Conservation (phyloP, 2,113 vertebrate species). For the Ramphastos sulfuratus region DNA sequence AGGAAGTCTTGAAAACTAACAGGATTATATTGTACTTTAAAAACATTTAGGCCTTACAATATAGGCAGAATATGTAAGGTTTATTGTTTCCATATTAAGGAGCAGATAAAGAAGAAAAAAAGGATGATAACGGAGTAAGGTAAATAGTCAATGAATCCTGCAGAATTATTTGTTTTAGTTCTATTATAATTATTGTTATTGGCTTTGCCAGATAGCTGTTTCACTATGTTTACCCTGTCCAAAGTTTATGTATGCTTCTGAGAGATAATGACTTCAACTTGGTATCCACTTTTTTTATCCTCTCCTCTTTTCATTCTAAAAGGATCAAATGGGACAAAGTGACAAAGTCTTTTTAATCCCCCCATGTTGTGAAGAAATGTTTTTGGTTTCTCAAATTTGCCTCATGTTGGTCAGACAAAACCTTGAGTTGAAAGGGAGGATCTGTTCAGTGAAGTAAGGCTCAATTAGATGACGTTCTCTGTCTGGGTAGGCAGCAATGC, state of each 20-base stretch:
- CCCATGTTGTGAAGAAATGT: neutral
- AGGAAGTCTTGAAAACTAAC: neutral
- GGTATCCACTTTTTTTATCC: fast-evolving
- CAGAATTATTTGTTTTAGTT: neutral
- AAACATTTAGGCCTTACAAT: neutral
- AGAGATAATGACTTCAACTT: neutral
- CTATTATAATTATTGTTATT: neutral
- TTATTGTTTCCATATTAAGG: neutral
- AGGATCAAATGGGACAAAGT: neutral
- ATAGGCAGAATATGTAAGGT: neutral
- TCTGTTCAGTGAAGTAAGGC: neutral
- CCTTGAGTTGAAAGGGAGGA: neutral
- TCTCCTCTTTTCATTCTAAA: neutral
- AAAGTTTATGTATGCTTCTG: neutral
- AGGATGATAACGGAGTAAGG: neutral
- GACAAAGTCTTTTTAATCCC: neutral
- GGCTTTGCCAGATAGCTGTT: neutral
- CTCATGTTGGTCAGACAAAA: neutral
- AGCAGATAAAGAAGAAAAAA: neutral
- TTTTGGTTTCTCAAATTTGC: neutral
- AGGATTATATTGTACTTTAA: neutral
- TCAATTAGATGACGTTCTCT: neutral
- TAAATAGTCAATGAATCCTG: neutral
- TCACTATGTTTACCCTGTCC: neutral
- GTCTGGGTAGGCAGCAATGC: neutral